Percentiles rank a stretch among this genome's conserved stretches.
phyloP scores from a whole-genome alignment of 2,888 invertebrate genomes.

The Malacosoma neustria region DNA sequence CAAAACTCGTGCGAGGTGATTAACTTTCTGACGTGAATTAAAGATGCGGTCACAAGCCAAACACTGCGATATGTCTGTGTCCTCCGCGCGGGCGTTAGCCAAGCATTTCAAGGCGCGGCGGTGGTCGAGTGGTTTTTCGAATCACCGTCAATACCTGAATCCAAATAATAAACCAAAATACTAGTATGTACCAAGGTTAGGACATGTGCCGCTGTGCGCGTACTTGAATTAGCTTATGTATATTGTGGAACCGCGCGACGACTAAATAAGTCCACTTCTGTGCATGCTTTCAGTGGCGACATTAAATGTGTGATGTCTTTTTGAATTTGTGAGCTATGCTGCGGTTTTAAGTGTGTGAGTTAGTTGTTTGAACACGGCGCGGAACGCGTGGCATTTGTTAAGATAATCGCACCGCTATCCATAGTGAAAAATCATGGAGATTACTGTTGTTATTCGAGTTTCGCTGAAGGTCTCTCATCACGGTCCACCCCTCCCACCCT shows the following conservation, averaged over 20 bases:
- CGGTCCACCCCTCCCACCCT: slow-evolving; percentile 28
- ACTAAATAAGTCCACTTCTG: slow-evolving; percentile 42
- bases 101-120: no score
- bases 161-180: no score
- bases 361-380: slow-evolving; percentile 21
- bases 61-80: no score
- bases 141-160: no score
- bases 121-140: no score
- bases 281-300: slow-evolving; percentile 62
- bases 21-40: no score
- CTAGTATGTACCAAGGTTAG: no score
- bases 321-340: slow-evolving; percentile 58
- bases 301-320: slow-evolving; percentile 69
- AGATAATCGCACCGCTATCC: slow-evolving; percentile 54
- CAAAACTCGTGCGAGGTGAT: no score
- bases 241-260: slow-evolving; percentile 26
- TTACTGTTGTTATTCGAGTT: slow-evolving; percentile 48
- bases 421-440: slow-evolving; percentile 65
- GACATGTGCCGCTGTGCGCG: slow-evolving; percentile 66
- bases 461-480: slow-evolving; percentile 74
- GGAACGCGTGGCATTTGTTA: slow-evolving; percentile 18
- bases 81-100: no score
- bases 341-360: slow-evolving; percentile 34
- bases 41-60: no score
- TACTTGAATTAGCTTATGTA: slow-evolving; percentile 53